A percentile compares a stretch with the other conserved stretches of the same genome.
Conservation (phyloP, 2,797 vertebrate species). For the Myotis daubentonii region DNA sequence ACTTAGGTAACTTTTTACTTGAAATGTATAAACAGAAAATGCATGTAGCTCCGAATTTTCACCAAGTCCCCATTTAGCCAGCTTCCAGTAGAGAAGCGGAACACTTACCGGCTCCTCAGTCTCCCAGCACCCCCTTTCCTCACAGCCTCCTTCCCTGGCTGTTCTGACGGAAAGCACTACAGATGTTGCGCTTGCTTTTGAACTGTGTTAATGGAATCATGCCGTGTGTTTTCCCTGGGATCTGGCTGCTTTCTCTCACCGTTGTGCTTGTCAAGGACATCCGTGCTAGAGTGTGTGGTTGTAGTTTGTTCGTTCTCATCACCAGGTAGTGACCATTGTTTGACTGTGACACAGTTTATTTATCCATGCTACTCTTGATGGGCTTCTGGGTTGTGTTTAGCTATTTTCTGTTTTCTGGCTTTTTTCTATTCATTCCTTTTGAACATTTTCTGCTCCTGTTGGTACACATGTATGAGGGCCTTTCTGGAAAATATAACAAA, state of each 20-base stretch:
- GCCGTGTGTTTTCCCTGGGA: too few species aligned
- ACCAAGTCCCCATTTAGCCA: neutral
- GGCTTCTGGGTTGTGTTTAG: neutral
- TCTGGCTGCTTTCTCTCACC: neutral
- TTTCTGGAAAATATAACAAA: neutral
- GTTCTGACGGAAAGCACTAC: neutral
- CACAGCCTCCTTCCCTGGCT: neutral
- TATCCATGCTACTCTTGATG: neutral
- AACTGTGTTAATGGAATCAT: neutral
- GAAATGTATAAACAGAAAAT: conserved; percentile 1
- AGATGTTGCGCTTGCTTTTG: neutral
- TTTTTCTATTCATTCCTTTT: conserved; percentile 1
- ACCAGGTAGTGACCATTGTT: neutral
- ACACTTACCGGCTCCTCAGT: neutral
- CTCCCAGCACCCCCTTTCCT: neutral
- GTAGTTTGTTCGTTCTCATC: neutral
- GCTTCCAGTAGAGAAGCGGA: neutral
- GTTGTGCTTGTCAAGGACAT: neutral
- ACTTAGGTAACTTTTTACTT: neutral
- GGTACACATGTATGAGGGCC: neutral
- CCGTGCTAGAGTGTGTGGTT: rapidly evolving
- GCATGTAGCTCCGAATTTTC: neutral
- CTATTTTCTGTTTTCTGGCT: neutral
- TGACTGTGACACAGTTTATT: neutral
- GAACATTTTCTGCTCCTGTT: neutral